phyloP scores from a whole-genome alignment of 2,113 vertebrate species.

The Sander vitreus region DNA sequence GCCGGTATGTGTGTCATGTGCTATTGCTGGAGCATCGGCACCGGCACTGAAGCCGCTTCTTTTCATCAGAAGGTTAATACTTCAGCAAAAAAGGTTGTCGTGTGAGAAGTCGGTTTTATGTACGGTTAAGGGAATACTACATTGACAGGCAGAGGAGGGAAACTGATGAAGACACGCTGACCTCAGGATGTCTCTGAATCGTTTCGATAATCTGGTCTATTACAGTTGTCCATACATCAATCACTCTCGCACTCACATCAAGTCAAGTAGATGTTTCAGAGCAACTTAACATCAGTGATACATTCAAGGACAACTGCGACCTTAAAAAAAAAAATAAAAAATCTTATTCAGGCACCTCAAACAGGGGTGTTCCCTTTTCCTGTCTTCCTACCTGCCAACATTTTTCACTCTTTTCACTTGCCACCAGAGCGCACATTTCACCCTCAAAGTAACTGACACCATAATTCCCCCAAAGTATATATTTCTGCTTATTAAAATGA shows the following conservation, averaged over 20 bases:
- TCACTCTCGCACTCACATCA: background rate
- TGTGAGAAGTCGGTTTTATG: background rate
- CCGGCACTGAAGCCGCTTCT: background rate
- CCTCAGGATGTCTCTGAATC: background rate
- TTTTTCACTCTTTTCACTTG: background rate
- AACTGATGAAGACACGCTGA: background rate
- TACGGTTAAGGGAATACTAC: background rate
- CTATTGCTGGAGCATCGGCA: background rate
- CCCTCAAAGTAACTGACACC: background rate
- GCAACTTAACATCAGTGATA: background rate
- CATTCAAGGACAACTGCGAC: too few relatives aligned
- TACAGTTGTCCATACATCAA: background rate
- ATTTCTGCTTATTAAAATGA: background rate
- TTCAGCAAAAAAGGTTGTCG: background rate
- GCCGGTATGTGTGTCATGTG: conserved; percentile 6
- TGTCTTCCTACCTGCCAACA: background rate
- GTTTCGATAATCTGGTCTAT: background rate
- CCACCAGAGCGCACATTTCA: background rate
- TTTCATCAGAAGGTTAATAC: background rate
- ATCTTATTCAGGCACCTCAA: background rate
- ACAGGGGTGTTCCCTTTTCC: background rate
- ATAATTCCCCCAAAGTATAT: background rate
- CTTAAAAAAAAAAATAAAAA: too few relatives aligned
- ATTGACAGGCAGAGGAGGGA: background rate
- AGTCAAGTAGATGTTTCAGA: background rate